Percentiles rank a stretch among this genome's conserved stretches.
These are phyloP conservation scores for Diplodus sargus DNA, from an alignment of 2,797 vertebrate genomes.

Conservation along the genomic window DNA sequence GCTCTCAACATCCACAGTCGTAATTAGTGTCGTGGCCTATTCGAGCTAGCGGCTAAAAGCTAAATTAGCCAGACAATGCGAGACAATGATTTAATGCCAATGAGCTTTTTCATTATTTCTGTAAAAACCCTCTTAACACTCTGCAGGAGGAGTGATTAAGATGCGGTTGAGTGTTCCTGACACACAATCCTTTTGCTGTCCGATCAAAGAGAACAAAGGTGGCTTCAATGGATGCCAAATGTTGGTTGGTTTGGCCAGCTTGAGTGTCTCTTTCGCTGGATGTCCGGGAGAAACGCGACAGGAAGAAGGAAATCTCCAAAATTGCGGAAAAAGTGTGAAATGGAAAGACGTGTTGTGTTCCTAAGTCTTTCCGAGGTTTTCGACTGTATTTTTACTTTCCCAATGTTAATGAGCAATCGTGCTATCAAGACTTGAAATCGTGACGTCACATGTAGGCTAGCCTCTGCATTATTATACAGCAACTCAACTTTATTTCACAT, in stretches of 20 bases:
- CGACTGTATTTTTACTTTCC: conserved; percentile 8
- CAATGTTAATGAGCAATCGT: conserved; percentile 23
- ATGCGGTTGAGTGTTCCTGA: neutral
- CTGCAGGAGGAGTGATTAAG: neutral
- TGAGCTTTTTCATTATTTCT: neutral
- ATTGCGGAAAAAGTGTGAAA: neutral
- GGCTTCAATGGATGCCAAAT: conserved; percentile 9
- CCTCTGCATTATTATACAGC: too few relatives aligned
- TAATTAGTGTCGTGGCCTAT: conserved; percentile 43
- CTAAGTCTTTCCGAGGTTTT: neutral
- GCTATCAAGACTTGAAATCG: neutral
- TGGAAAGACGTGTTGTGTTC: neutral
- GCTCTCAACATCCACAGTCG: neutral
- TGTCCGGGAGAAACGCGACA: neutral
- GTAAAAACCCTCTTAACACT: neutral
- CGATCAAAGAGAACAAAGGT: conserved; percentile 1
- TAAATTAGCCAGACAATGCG: conserved; percentile 28
- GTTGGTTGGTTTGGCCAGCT: conserved; percentile 1
- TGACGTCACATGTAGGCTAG: neutral
- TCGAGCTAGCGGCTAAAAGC: conserved; percentile 42
- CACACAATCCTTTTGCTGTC: neutral
- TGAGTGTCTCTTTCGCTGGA: neutral
- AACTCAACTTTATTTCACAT: neutral
- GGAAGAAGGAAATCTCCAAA: neutral
- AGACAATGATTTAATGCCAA: conserved; percentile 21